A percentile compares a stretch with the other conserved stretches of the same genome.
phyloP scores from a whole-genome alignment of 2,113 vertebrate species.

The Aleadryas rufinucha region DNA sequence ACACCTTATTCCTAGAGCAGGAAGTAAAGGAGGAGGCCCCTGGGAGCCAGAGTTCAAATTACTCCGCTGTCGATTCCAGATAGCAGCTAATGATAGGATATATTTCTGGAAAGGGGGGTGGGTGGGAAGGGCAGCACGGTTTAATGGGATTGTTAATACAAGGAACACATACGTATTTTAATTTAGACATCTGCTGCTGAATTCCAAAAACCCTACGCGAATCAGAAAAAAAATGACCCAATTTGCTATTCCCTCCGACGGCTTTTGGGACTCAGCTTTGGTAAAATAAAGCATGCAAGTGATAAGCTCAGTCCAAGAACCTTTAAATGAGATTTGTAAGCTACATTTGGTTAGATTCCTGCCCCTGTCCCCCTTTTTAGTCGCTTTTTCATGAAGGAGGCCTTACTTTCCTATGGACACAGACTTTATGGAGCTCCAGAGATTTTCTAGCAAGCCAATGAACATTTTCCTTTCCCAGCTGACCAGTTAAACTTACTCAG shows the following conservation, averaged over 20 bases:
- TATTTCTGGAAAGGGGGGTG: constrained; percentile 63
- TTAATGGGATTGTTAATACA: constrained; percentile 69
- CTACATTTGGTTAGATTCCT: not conserved
- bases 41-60: constrained; percentile 93
- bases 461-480: not conserved
- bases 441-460: not conserved
- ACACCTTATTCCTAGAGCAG: constrained; percentile 92
- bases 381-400: not conserved
- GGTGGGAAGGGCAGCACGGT: constrained; percentile 2
- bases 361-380: not conserved
- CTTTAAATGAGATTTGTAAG: not conserved
- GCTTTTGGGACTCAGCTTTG: not conserved
- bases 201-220: not conserved
- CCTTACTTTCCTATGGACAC: not conserved
- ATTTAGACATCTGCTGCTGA: constrained; percentile 55
- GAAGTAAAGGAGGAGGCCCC: constrained; percentile 92
- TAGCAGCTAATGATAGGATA: constrained; percentile 89
- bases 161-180: constrained; percentile 51
- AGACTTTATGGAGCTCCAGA: not conserved
- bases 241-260: not conserved
- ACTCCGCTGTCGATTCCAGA: constrained; percentile 89
- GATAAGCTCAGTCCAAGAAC: not conserved
- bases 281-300: not conserved
- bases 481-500: not conserved
- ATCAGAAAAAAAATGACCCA: not conserved